Conservation (phyloP, 2,888 invertebrate species). For the Pedicia rivosa region DNA sequence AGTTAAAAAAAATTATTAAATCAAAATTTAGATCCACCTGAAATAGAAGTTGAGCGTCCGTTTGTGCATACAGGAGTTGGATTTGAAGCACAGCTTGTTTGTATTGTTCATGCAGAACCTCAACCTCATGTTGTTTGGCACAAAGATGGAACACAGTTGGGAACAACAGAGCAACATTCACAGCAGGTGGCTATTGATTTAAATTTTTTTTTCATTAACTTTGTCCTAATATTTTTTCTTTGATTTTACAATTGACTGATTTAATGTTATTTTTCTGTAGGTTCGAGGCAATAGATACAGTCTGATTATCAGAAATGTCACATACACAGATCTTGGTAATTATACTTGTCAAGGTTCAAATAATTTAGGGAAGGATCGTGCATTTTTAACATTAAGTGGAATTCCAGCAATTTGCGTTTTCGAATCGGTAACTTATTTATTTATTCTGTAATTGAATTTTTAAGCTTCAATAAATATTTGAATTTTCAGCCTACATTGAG, state of each 20-base stretch:
- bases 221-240: too few species aligned
- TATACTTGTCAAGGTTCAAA: conserved; percentile 42
- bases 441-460: too few species aligned
- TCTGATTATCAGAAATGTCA: conserved; percentile 34
- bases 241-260: too few species aligned
- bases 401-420: conserved; percentile 31
- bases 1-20: too few species aligned
- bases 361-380: conserved; percentile 33
- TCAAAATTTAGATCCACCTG: conserved; percentile 36
- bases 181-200: too few species aligned
- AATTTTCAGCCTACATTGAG: conserved; percentile 24
- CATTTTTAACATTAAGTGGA: conserved; percentile 36
- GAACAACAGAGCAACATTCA: conserved; percentile 34
- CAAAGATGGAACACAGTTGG: conserved; percentile 35
- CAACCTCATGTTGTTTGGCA: conserved; percentile 34
- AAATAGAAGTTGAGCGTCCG: conserved; percentile 36
- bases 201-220: too few species aligned
- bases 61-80: conserved; percentile 40
- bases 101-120: conserved; percentile 41
- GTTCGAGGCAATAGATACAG: conserved; percentile 35
- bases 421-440: conserved; percentile 22
- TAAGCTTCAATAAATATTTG: too few species aligned
- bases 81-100: conserved; percentile 37
- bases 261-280: too few species aligned
- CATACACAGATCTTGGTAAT: conserved; percentile 36